Percentiles rank a stretch among this genome's conserved stretches.
phyloP scores from a whole-genome alignment of 2,888 invertebrate genomes.

The Icerya purchasi region DNA sequence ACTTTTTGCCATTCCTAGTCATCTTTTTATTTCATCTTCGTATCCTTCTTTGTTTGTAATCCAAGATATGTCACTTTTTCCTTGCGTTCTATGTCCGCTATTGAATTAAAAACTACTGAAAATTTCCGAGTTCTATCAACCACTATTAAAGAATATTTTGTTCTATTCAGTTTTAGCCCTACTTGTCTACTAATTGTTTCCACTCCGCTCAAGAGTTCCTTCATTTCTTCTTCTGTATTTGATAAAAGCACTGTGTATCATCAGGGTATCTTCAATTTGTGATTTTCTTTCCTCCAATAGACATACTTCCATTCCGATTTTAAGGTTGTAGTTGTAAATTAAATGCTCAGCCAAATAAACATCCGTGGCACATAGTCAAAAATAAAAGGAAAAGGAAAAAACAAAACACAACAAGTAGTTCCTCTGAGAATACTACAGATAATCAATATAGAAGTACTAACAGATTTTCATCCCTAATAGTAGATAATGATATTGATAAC shows the following conservation, averaged over 20 bases:
- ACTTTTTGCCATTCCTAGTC: too few relatives aligned
- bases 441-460: neutral
- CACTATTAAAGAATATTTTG: neutral
- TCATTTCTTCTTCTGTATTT: neutral
- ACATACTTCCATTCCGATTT: too few relatives aligned
- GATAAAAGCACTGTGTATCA: neutral
- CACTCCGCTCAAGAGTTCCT: neutral
- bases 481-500: neutral
- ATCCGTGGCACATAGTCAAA: neutral
- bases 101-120: neutral
- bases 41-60: neutral
- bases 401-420: neutral
- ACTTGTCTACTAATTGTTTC: neutral
- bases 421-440: neutral
- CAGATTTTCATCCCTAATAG: neutral
- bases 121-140: neutral
- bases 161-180: neutral
- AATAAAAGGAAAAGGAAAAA: neutral
- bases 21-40: too few relatives aligned
- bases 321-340: too few relatives aligned
- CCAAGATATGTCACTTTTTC: neutral
- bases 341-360: neutral
- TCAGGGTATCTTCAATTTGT: neutral
- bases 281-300: neutral
- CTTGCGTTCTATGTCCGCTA: neutral